These are phyloP conservation scores for Corythoichthys haematopterus DNA, from an alignment of 2,113 vertebrate species.

Conservation along the genomic window DNA sequence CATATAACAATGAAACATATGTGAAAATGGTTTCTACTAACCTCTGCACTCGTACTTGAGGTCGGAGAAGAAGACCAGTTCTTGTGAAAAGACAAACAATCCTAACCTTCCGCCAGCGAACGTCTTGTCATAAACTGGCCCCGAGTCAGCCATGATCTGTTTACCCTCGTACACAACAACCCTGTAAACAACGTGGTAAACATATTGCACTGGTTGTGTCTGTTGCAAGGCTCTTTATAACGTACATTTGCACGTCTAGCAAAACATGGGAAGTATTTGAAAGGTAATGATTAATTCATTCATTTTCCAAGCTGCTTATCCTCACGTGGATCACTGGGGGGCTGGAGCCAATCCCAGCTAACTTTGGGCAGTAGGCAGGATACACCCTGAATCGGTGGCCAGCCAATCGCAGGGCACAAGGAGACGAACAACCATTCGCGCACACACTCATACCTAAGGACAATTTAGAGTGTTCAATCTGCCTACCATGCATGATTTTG, in stretches of 20 bases:
- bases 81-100: constrained; percentile 97
- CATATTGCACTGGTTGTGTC: background rate
- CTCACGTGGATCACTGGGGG: too few relatives aligned
- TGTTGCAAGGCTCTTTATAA: background rate
- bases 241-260: background rate
- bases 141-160: constrained; percentile 96
- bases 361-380: too few relatives aligned
- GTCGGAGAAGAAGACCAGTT: constrained; percentile 97
- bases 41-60: constrained; percentile 98
- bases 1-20: background rate
- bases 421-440: too few relatives aligned
- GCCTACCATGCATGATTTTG: too few relatives aligned
- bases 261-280: background rate
- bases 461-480: too few relatives aligned
- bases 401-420: too few relatives aligned
- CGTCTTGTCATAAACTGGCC: constrained; percentile 89
- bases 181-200: constrained; percentile 59
- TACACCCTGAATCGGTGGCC: too few relatives aligned
- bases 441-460: too few relatives aligned
- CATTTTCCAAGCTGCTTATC: background rate
- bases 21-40: constrained; percentile 63
- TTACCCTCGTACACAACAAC: constrained; percentile 97
- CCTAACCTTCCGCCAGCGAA: constrained; percentile 92
- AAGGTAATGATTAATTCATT: background rate
- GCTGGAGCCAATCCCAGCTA: too few relatives aligned